These are phyloP conservation scores for Erpetoichthys calabaricus DNA, from an alignment of 2,797 vertebrate species.

Conservation along the genomic window DNA sequence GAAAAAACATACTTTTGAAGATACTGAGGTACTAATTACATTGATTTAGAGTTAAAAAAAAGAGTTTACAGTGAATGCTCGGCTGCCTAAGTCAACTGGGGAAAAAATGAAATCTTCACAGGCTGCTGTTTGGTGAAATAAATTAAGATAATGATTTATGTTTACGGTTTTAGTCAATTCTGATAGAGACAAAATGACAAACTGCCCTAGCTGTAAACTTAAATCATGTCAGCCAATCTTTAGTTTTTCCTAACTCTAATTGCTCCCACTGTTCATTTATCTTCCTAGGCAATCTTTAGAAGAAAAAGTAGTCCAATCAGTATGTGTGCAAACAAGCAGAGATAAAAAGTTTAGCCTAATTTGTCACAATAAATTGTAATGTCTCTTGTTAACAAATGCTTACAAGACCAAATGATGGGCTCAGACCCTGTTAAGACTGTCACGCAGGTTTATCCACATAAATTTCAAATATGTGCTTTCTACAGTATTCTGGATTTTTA, in stretches of 20 bases:
- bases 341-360: slow-evolving; percentile 72
- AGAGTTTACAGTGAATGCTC: slow-evolving; percentile 38
- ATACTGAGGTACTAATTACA: slow-evolving; percentile 33
- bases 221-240: slow-evolving; percentile 74
- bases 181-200: slow-evolving; percentile 78
- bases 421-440: too few species aligned
- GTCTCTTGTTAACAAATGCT: slow-evolving; percentile 52
- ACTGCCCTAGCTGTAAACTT: slow-evolving; percentile 58
- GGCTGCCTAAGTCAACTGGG: slow-evolving; percentile 37
- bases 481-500: too few species aligned
- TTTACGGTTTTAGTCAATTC: slow-evolving; percentile 71
- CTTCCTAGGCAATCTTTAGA: slow-evolving; percentile 64
- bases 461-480: too few species aligned
- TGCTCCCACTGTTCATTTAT: slow-evolving; percentile 65
- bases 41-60: slow-evolving; percentile 29
- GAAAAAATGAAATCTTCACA: slow-evolving; percentile 52
- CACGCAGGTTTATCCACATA: too few species aligned
- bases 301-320: slow-evolving; percentile 72
- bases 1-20: slow-evolving; percentile 29
- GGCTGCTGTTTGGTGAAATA: slow-evolving; percentile 54
- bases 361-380: slow-evolving; percentile 67
- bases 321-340: slow-evolving; percentile 57
- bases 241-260: slow-evolving; percentile 73
- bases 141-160: slow-evolving; percentile 77
- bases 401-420: not conserved